Percentiles rank a stretch among this genome's conserved stretches.
Conservation (phyloP, 2,113 vertebrate genomes). For the Chlorodrepanis virens region DNA sequence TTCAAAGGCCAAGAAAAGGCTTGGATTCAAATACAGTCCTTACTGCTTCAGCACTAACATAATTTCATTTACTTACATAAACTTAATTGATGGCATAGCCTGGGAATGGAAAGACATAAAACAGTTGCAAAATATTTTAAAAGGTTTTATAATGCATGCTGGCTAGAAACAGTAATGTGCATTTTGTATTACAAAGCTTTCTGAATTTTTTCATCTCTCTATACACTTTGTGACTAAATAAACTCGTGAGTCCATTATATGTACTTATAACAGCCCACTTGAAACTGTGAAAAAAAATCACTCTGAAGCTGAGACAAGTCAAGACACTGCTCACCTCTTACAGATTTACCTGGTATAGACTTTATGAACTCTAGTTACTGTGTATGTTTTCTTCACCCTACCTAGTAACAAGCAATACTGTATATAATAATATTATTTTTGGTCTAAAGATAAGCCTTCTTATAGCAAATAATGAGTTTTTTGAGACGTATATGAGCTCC, state of each 20-base stretch:
- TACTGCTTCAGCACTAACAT: background rate
- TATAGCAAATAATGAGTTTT: background rate
- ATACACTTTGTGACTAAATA: background rate
- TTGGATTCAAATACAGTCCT: background rate
- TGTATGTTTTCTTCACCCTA: background rate
- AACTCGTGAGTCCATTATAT: background rate
- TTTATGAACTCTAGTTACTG: background rate
- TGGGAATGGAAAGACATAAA: conserved; percentile 43
- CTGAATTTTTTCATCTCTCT: conserved; percentile 18
- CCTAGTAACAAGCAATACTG: background rate
- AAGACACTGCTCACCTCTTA: background rate
- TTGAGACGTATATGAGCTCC: rapidly evolving
- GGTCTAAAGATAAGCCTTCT: background rate
- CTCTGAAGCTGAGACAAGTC: background rate
- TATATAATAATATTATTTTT: background rate
- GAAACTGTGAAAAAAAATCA: background rate
- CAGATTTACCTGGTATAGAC: background rate
- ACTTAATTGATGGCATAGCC: background rate
- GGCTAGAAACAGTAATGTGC: background rate
- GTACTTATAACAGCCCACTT: background rate
- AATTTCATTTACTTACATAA: background rate
- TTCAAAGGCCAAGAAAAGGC: conserved; percentile 25
- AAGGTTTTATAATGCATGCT: background rate
- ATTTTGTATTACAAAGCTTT: conserved; percentile 14
- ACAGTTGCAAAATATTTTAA: conserved; percentile 13